phyloP scores from a whole-genome alignment of 2,113 vertebrate genomes.

The Lasiurus borealis region DNA sequence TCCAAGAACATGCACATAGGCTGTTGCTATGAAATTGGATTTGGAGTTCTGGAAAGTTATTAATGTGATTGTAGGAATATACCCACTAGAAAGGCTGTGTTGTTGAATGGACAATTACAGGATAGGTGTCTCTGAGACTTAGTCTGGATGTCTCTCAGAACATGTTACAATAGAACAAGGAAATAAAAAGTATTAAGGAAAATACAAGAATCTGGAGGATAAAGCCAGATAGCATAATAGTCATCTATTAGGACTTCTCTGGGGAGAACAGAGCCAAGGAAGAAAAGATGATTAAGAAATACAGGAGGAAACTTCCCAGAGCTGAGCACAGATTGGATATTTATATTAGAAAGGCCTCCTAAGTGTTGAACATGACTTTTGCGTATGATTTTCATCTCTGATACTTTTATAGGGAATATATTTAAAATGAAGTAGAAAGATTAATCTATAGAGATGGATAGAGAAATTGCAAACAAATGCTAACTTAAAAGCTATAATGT shows the following conservation, averaged over 20 bases:
- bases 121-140: background rate
- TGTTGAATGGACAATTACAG: background rate
- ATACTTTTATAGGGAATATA: background rate
- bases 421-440: background rate
- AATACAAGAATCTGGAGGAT: background rate
- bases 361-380: background rate
- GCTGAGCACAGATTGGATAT: background rate
- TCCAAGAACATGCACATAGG: background rate
- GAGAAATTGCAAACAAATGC: background rate
- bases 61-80: background rate
- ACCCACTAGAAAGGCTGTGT: background rate
- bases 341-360: background rate
- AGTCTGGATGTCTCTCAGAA: background rate
- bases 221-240: background rate
- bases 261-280: background rate
- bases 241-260: background rate
- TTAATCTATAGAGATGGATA: too few species aligned
- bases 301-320: background rate
- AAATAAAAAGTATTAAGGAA: background rate
- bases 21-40: background rate
- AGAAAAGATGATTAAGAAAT: background rate
- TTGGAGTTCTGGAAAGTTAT: background rate
- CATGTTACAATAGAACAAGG: background rate
- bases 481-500: background rate
- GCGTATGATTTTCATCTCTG: background rate